Percentiles rank a stretch among this genome's conserved stretches.
These are phyloP conservation scores for Darevskia nairensis DNA, from an alignment of 2,797 vertebrate genomes.

Conservation along the genomic window DNA sequence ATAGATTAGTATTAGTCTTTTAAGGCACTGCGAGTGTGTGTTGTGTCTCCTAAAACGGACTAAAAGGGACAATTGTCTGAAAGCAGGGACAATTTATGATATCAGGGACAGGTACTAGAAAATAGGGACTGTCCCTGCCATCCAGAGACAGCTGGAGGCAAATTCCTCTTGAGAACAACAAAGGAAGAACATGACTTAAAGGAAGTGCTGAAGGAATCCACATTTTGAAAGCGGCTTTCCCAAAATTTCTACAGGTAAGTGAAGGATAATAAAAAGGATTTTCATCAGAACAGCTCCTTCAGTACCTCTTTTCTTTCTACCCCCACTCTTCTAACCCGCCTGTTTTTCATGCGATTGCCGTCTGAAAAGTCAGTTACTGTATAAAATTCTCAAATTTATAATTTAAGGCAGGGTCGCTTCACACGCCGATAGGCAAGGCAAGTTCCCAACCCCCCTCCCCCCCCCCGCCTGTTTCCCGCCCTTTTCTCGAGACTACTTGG, in stretches of 20 bases:
- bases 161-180: too few relatives aligned
- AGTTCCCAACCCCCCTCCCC: too few relatives aligned
- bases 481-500: background rate
- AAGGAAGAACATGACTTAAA: background rate
- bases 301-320: too few relatives aligned
- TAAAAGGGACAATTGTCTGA: background rate
- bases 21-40: background rate
- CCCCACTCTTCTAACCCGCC: too few relatives aligned
- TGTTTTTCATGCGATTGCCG: background rate
- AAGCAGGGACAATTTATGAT: background rate
- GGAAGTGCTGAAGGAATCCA: background rate
- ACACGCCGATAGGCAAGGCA: too few relatives aligned
- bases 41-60: background rate
- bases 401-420: accelerated
- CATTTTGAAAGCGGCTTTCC: background rate
- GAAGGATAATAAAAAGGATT: background rate
- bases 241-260: background rate
- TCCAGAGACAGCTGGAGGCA: background rate
- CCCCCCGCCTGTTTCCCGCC: background rate
- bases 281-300: background rate
- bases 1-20: background rate
- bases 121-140: background rate
- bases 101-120: background rate
- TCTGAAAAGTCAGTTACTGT: background rate
- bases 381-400: too few relatives aligned